phyloP scores from a whole-genome alignment of 2,113 vertebrate species.

The Channa maculata region DNA sequence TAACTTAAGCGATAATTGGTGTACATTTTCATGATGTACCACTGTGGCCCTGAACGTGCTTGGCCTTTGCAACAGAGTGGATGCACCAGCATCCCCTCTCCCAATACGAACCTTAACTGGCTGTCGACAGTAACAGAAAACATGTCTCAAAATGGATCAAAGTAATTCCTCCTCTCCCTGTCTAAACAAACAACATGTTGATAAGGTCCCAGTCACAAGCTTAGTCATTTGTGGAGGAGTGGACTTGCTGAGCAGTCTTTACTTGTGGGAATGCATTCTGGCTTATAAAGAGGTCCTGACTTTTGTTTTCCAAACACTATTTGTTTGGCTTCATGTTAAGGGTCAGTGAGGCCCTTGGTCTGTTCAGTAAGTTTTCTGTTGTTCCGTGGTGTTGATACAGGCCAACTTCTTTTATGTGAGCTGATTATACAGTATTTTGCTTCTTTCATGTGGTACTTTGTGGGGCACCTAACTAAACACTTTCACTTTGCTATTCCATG shows the following conservation, averaged over 20 bases:
- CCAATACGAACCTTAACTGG: conserved; percentile 16
- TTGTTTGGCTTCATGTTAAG: conserved; percentile 52
- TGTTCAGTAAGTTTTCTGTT: conserved; percentile 24
- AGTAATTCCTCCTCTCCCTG: conserved; percentile 44
- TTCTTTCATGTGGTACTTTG: conserved; percentile 58
- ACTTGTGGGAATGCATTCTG: conserved; percentile 58
- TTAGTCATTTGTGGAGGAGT: conserved; percentile 53
- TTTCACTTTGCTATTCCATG: conserved; percentile 36
- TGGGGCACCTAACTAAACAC: conserved; percentile 45
- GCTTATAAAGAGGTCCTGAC: conserved; percentile 52
- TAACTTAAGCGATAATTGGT: conserved; percentile 17
- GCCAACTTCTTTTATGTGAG: conserved; percentile 38
- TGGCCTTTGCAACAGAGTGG: background rate
- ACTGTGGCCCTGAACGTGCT: background rate
- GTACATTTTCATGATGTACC: conserved; percentile 11
- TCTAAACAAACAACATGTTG: conserved; percentile 66
- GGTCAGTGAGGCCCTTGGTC: conserved; percentile 19
- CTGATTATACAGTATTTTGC: conserved; percentile 1
- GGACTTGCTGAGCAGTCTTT: conserved; percentile 43
- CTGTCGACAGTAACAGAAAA: conserved; percentile 64
- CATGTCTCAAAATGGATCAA: conserved; percentile 72
- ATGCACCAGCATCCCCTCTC: conserved; percentile 15
- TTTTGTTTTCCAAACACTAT: conserved; percentile 67
- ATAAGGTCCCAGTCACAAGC: conserved; percentile 63
- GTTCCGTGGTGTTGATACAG: conserved; percentile 26